A percentile compares a stretch with the other conserved stretches of the same genome.
These are phyloP conservation scores for Stigmatopora nigra DNA, from an alignment of 2,113 vertebrate genomes.

Conservation along the genomic window DNA sequence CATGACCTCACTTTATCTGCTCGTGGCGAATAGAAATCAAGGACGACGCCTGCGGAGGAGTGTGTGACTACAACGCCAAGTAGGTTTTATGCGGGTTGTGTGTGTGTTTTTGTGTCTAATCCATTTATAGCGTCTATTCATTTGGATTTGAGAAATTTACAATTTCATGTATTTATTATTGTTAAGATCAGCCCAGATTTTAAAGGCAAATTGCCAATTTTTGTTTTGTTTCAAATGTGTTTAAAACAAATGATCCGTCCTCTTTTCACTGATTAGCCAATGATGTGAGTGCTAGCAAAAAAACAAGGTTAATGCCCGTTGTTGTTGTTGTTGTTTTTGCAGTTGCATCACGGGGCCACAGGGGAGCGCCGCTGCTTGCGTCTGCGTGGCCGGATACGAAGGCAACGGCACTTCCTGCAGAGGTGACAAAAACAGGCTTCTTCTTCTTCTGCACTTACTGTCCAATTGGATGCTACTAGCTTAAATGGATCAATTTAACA, in stretches of 20 bases:
- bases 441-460: not conserved
- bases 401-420: constrained; percentile 84
- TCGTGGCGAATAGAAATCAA: constrained; percentile 65
- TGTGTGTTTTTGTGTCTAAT: not conserved
- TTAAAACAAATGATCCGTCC: no score
- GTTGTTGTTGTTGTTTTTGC: constrained; percentile 33
- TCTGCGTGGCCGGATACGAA: constrained; percentile 81
- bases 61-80: constrained; percentile 81
- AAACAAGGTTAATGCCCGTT: no score
- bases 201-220: no score
- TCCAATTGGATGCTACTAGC: no score
- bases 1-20: constrained; percentile 10
- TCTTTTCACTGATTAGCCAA: no score
- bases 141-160: no score
- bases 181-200: no score
- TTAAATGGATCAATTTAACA: no score
- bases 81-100: constrained; percentile 60
- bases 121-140: no score
- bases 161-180: no score
- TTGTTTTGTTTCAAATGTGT: no score
- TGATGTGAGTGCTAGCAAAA: no score
- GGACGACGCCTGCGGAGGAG: constrained; percentile 74
- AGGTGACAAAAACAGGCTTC: constrained; percentile 62
- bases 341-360: constrained; percentile 76
- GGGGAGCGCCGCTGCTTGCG: constrained; percentile 65